phyloP scores from a whole-genome alignment of 2,113 vertebrate genomes.

The Vidua chalybeata region DNA sequence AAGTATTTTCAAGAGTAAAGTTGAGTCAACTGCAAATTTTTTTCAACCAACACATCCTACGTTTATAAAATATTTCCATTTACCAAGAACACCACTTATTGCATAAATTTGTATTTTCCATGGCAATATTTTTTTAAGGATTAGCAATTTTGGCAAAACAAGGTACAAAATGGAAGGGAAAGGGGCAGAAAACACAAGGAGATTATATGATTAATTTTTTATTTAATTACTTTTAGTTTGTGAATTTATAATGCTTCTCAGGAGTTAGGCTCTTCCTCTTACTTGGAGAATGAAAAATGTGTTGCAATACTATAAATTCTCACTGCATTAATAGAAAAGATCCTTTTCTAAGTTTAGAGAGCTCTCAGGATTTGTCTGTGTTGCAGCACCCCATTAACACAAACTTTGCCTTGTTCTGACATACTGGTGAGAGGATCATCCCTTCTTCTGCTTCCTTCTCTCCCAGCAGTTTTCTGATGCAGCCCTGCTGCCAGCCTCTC shows the following conservation, averaged over 20 bases:
- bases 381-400: background rate
- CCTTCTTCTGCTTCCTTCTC: background rate
- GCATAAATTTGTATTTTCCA: background rate
- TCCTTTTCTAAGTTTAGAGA: background rate
- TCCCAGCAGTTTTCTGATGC: background rate
- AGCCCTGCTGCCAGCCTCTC: background rate
- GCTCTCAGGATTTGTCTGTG: background rate
- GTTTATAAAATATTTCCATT: background rate
- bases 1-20: background rate
- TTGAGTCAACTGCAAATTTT: background rate
- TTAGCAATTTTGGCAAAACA: background rate
- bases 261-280: background rate
- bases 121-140: background rate
- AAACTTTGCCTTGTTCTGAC: background rate
- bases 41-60: background rate
- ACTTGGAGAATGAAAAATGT: background rate
- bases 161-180: background rate
- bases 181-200: background rate
- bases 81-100: background rate
- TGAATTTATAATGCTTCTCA: background rate
- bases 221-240: background rate
- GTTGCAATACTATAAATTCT: background rate
- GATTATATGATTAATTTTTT: fast-evolving
- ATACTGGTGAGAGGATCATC: background rate
- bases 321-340: background rate